Evolutionary conservation across 2,113 vertebrate genomes (phyloP).

Genomic region (Pteruthius melanotis): DNA sequence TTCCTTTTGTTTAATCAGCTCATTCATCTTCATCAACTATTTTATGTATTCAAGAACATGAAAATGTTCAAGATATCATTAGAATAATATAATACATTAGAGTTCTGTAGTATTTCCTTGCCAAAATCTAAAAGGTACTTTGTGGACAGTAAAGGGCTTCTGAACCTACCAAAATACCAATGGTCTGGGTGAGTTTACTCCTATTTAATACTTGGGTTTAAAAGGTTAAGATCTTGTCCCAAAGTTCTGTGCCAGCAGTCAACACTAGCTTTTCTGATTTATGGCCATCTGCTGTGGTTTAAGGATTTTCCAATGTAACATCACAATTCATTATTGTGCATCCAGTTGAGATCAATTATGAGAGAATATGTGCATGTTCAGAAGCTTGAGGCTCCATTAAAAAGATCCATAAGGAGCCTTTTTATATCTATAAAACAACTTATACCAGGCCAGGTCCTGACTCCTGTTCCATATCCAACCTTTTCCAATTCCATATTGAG

Average conservation of each 20-base stretch:
- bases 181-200: neutral
- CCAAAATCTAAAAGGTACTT: neutral
- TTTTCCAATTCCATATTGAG: neutral
- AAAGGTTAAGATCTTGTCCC: neutral
- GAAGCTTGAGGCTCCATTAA: neutral
- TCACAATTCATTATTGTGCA: neutral
- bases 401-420: neutral
- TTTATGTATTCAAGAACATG: neutral
- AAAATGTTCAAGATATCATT: neutral
- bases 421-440: neutral
- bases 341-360: conserved; percentile 27
- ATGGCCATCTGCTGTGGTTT: conserved; percentile 7
- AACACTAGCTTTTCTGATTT: conserved; percentile 32
- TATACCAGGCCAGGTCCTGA: neutral
- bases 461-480: neutral
- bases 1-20: conserved; percentile 10
- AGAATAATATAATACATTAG: neutral
- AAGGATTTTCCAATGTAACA: conserved; percentile 8
- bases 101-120: neutral
- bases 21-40: neutral
- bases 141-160: neutral
- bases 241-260: neutral
- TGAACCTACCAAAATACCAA: neutral
- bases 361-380: neutral
- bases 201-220: neutral